Percentiles rank a stretch among this genome's conserved stretches.
These are phyloP conservation scores for Drosophila burlai DNA, from an alignment of 1,140 invertebrate genomes.

Conservation along the genomic window DNA sequence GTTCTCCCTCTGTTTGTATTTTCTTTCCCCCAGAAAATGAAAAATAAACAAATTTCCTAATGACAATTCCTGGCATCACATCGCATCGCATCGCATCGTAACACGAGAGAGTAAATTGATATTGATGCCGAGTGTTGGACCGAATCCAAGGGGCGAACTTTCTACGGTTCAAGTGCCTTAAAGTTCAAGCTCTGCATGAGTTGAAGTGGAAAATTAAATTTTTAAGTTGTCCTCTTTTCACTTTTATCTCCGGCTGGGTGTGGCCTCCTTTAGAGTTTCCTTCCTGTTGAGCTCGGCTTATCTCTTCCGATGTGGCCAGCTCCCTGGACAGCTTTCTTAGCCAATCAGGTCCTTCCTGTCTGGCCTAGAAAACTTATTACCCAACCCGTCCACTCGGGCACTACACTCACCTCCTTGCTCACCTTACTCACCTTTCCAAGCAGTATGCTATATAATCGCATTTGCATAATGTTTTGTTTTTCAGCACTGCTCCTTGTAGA, in stretches of 20 bases:
- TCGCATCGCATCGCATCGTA: slow-evolving; percentile 17
- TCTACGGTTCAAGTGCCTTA: slow-evolving; percentile 6
- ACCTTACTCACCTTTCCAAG: slow-evolving; percentile 20
- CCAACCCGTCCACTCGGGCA: slow-evolving; percentile 7
- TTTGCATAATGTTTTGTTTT: slow-evolving; percentile 63
- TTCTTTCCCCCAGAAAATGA: slow-evolving; percentile 63
- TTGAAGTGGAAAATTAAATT: slow-evolving; percentile 21
- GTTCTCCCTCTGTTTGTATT: slow-evolving; percentile 49
- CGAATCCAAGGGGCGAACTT: slow-evolving; percentile 31
- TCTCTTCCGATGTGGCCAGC: slow-evolving; percentile 48
- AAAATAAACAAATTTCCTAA: slow-evolving; percentile 81
- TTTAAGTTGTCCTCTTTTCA: slow-evolving; percentile 13
- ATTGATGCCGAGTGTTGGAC: slow-evolving; percentile 64
- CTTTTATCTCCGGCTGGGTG: slow-evolving; percentile 20
- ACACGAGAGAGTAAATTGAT: slow-evolving; percentile 63
- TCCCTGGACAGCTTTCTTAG: slow-evolving; percentile 49
- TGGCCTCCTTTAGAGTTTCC: slow-evolving; percentile 37
- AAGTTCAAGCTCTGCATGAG: slow-evolving; percentile 15
- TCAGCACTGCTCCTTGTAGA: slow-evolving; percentile 6
- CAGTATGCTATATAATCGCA: slow-evolving; percentile 22
- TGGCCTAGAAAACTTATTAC: slow-evolving; percentile 47
- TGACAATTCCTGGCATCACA: slow-evolving; percentile 53
- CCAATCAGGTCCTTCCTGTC: slow-evolving; percentile 50
- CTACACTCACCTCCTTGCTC: background rate
- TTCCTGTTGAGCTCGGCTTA: slow-evolving; percentile 30